Evolutionary conservation across 1,140 invertebrate genomes (phyloP), one percentile per base, ranked within the genome.

Genomic region (Lysiphlebus fabarum): DNA sequence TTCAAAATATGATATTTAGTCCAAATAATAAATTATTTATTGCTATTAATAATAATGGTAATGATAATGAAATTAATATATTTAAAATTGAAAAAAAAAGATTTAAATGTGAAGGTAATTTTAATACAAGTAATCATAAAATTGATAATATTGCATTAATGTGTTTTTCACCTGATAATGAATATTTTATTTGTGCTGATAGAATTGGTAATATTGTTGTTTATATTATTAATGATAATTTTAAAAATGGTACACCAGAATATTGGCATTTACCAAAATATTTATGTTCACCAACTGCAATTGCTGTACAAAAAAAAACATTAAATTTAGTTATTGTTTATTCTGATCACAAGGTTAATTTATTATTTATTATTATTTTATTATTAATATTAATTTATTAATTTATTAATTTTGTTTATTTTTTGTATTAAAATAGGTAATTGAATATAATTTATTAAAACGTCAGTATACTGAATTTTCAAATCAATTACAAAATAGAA

Each of bases 301-400:
- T 91, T 61, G 80, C 83, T 5, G 75, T 91, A 7, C 83, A 89
- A 61, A 76, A 81, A 14, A 62, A 67, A 2, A 71, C 70, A 1
- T 75, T 82, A 7, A 81, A 79, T 62, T 69, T 91, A 6, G 79
- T 90, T 26, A 75, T 88, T 7, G 83, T 82, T 5, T 91, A 90
- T 76, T 80, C 88, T 2, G 86, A 91, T 80, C 85, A 87, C 64
- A 88, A 85, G 81, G 87, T 88, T 74, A 78, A 60, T 61, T 9
- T 48, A 7, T 40, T 40, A 40, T 11, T 40, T 40, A 7, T 11
- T 1, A 3, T 40, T 4, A 11, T 11, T 40, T 40, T 40, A 8
- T 40, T 11, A 5, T 8, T 40, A 40, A 7, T 40, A 6, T 40
- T 7, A 40, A 8, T 8, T 11, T 11, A 40, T 40, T 6, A 9